phyloP scores from a whole-genome alignment of 1,140 invertebrate species.

The Papilio glaucus region DNA sequence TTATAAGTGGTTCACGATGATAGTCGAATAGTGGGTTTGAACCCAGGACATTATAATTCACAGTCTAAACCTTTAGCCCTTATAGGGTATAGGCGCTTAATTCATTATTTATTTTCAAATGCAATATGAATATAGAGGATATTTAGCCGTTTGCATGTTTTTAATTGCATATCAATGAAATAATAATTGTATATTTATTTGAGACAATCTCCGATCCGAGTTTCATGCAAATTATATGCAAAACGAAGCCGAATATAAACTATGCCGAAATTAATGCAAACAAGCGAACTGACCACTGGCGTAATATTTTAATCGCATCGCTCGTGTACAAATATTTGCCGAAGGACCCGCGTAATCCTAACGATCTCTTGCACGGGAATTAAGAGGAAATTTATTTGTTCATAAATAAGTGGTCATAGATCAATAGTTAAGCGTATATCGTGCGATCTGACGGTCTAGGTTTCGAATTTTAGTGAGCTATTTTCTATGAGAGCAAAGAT shows the following conservation, averaged over 20 bases:
- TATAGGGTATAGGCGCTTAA: too few relatives aligned
- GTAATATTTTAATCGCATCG: conserved; percentile 64
- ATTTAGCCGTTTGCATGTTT: conserved; percentile 29
- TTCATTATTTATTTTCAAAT: background rate
- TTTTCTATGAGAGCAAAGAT: too few relatives aligned
- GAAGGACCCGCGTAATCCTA: conserved; percentile 50
- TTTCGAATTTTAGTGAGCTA: background rate
- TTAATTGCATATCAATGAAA: conserved; percentile 18
- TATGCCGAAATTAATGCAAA: conserved; percentile 46
- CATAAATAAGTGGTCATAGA: background rate
- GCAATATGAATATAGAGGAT: background rate
- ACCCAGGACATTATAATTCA: too few relatives aligned
- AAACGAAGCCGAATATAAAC: conserved; percentile 43
- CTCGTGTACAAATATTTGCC: conserved; percentile 60
- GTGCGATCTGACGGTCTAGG: background rate
- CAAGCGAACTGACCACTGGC: conserved; percentile 56
- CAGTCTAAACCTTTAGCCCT: too few relatives aligned
- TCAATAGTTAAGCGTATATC: background rate
- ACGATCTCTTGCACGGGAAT: background rate
- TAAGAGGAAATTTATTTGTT: conserved; percentile 4
- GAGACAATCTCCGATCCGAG: background rate
- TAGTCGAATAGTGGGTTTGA: too few relatives aligned
- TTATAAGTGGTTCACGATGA: too few relatives aligned
- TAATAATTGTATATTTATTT: background rate
- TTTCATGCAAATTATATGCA: conserved; percentile 38